Conservation (phyloP, 2,113 vertebrate species). For the Cygnus buccinator region DNA sequence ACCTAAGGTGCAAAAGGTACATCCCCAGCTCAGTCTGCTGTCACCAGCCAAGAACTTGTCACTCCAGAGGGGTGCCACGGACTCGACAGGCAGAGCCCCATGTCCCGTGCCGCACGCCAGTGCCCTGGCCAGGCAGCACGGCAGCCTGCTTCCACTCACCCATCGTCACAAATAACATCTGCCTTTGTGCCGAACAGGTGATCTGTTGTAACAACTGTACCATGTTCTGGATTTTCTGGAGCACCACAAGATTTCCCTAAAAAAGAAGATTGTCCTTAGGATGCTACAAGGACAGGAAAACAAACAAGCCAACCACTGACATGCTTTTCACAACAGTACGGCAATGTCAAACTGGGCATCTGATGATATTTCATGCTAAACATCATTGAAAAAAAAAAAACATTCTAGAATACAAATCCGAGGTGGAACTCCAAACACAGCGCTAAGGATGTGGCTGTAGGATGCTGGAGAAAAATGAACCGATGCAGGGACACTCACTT, state of each 20-base stretch:
- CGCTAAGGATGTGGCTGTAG: accelerated
- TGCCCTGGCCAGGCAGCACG: background rate
- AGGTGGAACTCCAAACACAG: accelerated
- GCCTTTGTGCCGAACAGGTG: background rate
- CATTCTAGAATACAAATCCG: background rate
- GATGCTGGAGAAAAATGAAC: accelerated
- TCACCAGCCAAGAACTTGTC: accelerated
- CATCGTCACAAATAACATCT: conserved; percentile 56
- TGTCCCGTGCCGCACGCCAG: background rate
- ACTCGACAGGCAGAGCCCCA: accelerated
- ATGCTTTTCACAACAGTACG: accelerated
- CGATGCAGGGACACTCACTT: background rate
- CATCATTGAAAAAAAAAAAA: accelerated
- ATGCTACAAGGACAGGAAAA: background rate
- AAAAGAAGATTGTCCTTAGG: background rate
- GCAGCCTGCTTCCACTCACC: conserved; percentile 61
- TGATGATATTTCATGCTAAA: background rate
- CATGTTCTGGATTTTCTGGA: conserved; percentile 59
- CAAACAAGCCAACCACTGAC: background rate
- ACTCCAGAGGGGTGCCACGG: background rate
- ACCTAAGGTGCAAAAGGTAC: background rate
- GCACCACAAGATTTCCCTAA: conserved; percentile 65
- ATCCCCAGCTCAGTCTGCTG: background rate
- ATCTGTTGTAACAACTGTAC: background rate
- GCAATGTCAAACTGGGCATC: background rate